These are phyloP conservation scores for Epizoanthus fatuus DNA, from an alignment of 92 coral and sea anemone species.

Conservation along the genomic window DNA sequence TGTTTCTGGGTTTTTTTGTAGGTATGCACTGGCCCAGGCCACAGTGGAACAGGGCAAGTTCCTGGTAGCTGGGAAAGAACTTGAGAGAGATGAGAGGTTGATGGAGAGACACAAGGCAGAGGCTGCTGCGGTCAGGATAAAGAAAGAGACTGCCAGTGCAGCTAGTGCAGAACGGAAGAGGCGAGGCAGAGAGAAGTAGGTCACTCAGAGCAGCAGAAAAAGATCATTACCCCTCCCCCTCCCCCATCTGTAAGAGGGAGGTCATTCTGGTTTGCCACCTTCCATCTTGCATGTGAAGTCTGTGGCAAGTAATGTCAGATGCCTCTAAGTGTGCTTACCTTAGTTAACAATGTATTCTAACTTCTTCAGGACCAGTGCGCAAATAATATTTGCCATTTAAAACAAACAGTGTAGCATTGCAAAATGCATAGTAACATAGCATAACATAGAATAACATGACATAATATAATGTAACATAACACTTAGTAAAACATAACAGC, in stretches of 20 bases:
- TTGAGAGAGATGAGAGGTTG: constrained; percentile 87
- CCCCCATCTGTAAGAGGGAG: background rate
- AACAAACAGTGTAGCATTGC: too few species aligned
- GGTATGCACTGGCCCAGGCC: constrained; percentile 96
- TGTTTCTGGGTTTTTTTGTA: constrained; percentile 13
- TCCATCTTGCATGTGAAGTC: too few species aligned
- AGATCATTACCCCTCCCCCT: background rate
- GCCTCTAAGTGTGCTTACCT: too few species aligned
- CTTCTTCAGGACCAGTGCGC: too few species aligned
- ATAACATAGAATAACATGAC: too few species aligned
- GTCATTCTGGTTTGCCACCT: too few species aligned
- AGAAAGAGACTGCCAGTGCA: constrained; percentile 85
- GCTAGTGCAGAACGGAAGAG: constrained; percentile 88
- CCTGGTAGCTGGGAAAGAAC: constrained; percentile 94
- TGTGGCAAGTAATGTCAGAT: too few species aligned
- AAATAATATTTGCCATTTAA: too few species aligned
- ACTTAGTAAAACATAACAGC: too few species aligned
- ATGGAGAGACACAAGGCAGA: constrained; percentile 93
- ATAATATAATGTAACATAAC: too few species aligned
- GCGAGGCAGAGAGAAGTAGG: constrained; percentile 93
- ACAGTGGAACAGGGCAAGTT: constrained; percentile 98
- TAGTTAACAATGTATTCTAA: too few species aligned
- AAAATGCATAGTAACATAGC: too few species aligned
- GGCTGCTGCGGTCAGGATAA: constrained; percentile 79
- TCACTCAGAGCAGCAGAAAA: background rate